These are phyloP conservation scores for Dromius quadrimaculatus DNA, from an alignment of 2,888 invertebrate genomes.

Conservation along the genomic window DNA sequence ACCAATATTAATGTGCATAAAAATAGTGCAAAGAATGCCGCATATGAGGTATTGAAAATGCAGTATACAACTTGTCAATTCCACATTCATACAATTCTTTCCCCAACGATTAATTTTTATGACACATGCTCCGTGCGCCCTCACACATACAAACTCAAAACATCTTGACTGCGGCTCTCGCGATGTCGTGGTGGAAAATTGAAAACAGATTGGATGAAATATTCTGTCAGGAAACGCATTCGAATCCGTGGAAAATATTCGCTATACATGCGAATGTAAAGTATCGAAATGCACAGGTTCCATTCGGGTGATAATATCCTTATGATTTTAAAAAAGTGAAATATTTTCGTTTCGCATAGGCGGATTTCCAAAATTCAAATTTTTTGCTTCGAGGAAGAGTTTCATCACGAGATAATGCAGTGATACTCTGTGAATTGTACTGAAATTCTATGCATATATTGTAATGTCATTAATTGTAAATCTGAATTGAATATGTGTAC, in stretches of 20 bases:
- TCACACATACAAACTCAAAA: conserved; percentile 9
- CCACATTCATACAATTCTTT: background rate
- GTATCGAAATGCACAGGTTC: conserved; percentile 17
- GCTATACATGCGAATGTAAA: background rate
- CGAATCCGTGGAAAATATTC: background rate
- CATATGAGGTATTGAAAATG: background rate
- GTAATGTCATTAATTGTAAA: background rate
- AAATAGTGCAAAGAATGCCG: too few species aligned
- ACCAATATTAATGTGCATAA: too few species aligned
- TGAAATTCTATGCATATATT: background rate
- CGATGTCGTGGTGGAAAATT: conserved; percentile 30
- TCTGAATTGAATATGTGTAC: background rate
- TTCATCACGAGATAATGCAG: too few species aligned
- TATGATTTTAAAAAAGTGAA: conserved; percentile 11
- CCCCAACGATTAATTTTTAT: conserved; percentile 8
- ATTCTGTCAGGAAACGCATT: conserved; percentile 36
- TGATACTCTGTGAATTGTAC: too few species aligned
- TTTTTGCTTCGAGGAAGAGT: too few species aligned
- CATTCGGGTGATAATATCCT: conserved; percentile 12
- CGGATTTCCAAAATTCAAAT: too few species aligned
- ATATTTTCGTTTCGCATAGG: background rate
- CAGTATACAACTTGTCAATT: background rate
- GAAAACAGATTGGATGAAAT: conserved; percentile 43
- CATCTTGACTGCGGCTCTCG: background rate
- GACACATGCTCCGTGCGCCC: conserved; percentile 1